Evolutionary conservation across 2,888 invertebrate genomes (phyloP).

Genomic region (Lathronympha strigana): DNA sequence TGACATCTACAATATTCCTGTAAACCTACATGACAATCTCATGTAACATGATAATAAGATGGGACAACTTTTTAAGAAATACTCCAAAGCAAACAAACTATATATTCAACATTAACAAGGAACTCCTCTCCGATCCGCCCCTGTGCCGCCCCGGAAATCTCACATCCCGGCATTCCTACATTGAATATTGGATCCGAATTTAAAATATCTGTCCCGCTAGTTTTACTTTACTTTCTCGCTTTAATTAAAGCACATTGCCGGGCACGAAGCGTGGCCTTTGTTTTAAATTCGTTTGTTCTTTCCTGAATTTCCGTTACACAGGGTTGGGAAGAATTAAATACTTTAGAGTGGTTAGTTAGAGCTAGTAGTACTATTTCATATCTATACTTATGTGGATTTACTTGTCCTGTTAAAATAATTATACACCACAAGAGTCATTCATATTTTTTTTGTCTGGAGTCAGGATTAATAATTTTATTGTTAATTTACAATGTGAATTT

Average conservation of each 20-base stretch:
- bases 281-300: slow-evolving; percentile 15
- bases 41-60: not conserved
- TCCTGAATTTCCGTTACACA: not conserved
- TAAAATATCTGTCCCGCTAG: slow-evolving; percentile 33
- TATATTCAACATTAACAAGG: not conserved
- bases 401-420: too few relatives aligned
- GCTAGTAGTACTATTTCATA: too few relatives aligned
- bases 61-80: not conserved
- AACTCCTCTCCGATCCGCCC: slow-evolving; percentile 14
- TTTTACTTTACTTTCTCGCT: slow-evolving; percentile 30
- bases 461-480: too few relatives aligned
- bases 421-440: too few relatives aligned
- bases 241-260: slow-evolving; percentile 29
- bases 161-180: slow-evolving; percentile 38
- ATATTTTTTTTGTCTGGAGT: too few relatives aligned
- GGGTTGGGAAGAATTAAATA: not conserved
- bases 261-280: not conserved
- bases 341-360: too few relatives aligned
- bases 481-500: too few relatives aligned
- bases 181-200: slow-evolving; percentile 41
- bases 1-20: too few relatives aligned
- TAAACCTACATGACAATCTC: too few relatives aligned
- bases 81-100: slow-evolving; percentile 2
- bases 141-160: slow-evolving; percentile 35
- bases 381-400: too few relatives aligned